Base-by-base conservation (phyloP, 2,113 vertebrate genomes). In the Anguilla japonica region DNA sequence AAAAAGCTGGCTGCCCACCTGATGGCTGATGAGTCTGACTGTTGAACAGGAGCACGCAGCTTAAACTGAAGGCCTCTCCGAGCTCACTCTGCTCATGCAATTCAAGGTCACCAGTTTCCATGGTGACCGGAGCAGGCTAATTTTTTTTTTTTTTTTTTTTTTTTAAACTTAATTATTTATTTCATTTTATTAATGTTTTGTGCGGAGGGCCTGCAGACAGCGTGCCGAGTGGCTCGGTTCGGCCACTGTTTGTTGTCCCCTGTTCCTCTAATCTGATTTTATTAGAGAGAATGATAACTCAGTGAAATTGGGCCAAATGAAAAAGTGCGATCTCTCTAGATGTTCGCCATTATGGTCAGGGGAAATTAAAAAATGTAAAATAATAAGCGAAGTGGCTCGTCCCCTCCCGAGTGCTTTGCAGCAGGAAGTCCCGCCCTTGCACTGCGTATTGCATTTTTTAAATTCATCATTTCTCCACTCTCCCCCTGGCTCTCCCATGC, bases 31-130 rank as follows among this genome's bases (percentile, higher is more conserved):
- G 41, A 82, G 40, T 43, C 29, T 81, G 9, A 80, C 63, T 81
- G 39, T 89, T 84, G 87, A 89, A 86, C 87, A 78, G 84, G 46
- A 16, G 34, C 1, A 39, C 40, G 29, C 43, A 79, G 22, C 82
- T 85, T 85, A 82, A 87, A 43, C 79, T 43, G 84, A 71, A 84
- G 87, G 84, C 87, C 81, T 82, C 79, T 88, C 84, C 46, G 57
- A 79, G 86, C 57, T 85, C 22, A 78, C 40, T 82, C 83, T 56
- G 46, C 84, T 86, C 83, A 84, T 67, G 75, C 39, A 75, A 83
- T 22, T 87, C 89, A 86, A 89, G 90, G 90, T 91, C 89, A 91
- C 29, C 84, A 79, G 85, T 90, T 87, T 91, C 85, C 81, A 88
- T 87, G 79, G 78, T 89, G 1, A 92, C 88, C 83, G 50, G 84